These are phyloP conservation scores for Oscheius sp. DNA, from an alignment of 1,140 invertebrate genomes.

Conservation along the genomic window DNA sequence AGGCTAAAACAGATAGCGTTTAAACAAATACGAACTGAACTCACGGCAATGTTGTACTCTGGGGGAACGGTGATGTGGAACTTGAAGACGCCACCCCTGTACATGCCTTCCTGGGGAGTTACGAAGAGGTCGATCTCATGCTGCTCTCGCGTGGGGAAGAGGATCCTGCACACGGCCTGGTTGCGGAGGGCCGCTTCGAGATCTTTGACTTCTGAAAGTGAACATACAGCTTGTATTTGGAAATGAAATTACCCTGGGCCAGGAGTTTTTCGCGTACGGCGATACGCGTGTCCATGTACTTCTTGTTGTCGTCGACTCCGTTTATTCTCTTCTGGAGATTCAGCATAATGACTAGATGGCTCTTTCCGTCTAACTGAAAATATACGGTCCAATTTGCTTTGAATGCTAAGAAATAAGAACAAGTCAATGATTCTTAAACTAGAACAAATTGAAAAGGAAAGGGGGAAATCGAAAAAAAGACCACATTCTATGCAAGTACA, in stretches of 20 bases:
- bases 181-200: conserved; percentile 75
- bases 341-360: conserved; percentile 69
- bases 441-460: background rate
- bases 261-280: conserved; percentile 80
- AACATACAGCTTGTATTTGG: background rate
- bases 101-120: conserved; percentile 82
- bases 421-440: no score
- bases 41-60: conserved; percentile 91
- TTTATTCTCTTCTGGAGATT: conserved; percentile 67
- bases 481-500: no score
- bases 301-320: conserved; percentile 49
- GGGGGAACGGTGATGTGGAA: conserved; percentile 83
- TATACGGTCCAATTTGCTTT: no score
- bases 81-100: conserved; percentile 79
- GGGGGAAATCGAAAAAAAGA: background rate
- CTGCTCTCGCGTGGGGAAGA: conserved; percentile 75
- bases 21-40: conserved; percentile 53
- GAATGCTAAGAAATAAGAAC: no score
- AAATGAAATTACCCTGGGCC: conserved; percentile 70
- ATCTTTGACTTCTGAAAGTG: conserved; percentile 75
- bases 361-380: no score
- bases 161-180: conserved; percentile 75
- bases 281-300: conserved; percentile 65
- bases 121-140: conserved; percentile 78
- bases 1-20: conserved; percentile 70